Base-by-base conservation (phyloP, 1,140 invertebrate genomes). In the Mycetomoellerius zeteki region DNA sequence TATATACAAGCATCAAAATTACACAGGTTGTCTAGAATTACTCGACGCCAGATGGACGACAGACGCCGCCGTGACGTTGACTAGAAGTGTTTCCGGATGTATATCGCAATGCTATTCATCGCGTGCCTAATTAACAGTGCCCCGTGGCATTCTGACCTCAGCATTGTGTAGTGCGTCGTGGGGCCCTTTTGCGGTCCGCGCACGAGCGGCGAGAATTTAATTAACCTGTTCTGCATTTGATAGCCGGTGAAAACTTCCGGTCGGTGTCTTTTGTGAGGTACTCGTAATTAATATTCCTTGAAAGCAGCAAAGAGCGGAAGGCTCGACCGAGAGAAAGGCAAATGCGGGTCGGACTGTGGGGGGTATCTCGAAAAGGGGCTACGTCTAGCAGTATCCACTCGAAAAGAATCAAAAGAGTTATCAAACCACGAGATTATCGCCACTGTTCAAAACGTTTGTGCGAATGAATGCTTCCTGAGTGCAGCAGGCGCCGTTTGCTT, bases 211-310 rank as follows among this genome's bases (percentile, higher is more conserved):
- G 82, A 91, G 91, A 94, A 94, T 94, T 94, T 93, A 94, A 94
- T 94, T 94, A 94, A 94, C 93, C 90, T 91, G 90, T 92, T 92
- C 92, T 92, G 91, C 90, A 92, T 93, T 93, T 94, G 93, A 94
- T 94, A 92, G 91, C 86, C 72, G 69, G 89, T 90, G 92, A 93
- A 93, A 93, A 93, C 92, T 91, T 86, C 67, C 85, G 85, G 88
- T 89, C 91, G 90, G 89, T 91, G 65, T 92, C 88, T 92, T 92
- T 93, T 91, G 77, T 89, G 81, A 90, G 78, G 62, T 87, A 77
- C 87, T 81, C 89, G 90, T 93, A 93, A 94, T 93, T 94, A 93
- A 94, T 92, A 90, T 92, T 91, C 78, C 88, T 84, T 86, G 89
- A 75, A 67, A 89, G 88, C 88, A 85, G 64, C 77, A 85, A 87